Percentiles rank a stretch among this genome's conserved stretches.
These are phyloP conservation scores for Nasonovia ribisnigri DNA, from an alignment of 2,888 invertebrate species.

Conservation along the genomic window DNA sequence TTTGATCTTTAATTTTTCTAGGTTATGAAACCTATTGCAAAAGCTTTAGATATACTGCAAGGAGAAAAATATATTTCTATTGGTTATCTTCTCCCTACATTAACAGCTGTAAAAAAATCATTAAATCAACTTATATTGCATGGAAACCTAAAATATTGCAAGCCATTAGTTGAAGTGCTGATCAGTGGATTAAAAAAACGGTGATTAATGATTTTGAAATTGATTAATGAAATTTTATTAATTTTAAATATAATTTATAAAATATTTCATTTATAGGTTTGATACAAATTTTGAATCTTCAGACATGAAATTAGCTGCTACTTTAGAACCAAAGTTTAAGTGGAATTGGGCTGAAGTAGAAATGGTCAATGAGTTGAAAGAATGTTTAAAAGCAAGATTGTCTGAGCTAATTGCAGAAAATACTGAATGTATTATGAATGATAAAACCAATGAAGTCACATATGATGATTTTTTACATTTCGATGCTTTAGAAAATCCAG, in stretches of 20 bases:
- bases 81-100: conserved; percentile 2
- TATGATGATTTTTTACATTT: conserved; percentile 17
- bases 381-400: conserved; percentile 9
- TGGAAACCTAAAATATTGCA: conserved; percentile 6
- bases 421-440: not conserved
- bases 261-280: not conserved
- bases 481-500: too few relatives aligned
- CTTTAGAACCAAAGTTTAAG: conserved; percentile 27
- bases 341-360: conserved; percentile 18
- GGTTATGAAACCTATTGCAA: conserved; percentile 21
- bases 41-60: conserved; percentile 24
- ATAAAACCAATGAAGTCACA: conserved; percentile 10
- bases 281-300: not conserved
- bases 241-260: not conserved
- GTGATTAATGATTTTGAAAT: not conserved
- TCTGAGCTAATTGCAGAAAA: not conserved
- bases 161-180: conserved; percentile 8
- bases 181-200: conserved; percentile 4
- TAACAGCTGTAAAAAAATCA: conserved; percentile 7
- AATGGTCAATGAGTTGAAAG: not conserved
- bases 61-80: conserved; percentile 25
- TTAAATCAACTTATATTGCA: not conserved
- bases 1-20: not conserved
- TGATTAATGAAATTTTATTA: not conserved
- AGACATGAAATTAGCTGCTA: conserved; percentile 8